phyloP scores from a whole-genome alignment of 2,797 vertebrate species.

The Microchirus variegatus region DNA sequence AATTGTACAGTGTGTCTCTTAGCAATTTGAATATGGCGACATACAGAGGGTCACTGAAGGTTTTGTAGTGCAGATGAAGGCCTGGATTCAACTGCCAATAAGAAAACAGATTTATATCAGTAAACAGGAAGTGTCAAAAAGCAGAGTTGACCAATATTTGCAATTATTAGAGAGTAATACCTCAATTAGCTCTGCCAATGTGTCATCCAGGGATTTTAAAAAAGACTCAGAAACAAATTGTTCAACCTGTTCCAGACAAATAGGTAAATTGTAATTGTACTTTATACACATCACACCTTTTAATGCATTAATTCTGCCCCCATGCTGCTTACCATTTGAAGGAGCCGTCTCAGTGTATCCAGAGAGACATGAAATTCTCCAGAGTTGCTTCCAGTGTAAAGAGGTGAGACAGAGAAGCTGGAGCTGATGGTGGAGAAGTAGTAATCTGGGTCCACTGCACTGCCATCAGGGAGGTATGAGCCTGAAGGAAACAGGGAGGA shows the following conservation, averaged over 20 bases:
- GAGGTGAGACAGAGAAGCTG: constrained; percentile 95
- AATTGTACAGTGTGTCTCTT: constrained; percentile 92
- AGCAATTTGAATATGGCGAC: constrained; percentile 98
- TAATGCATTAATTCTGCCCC: background rate
- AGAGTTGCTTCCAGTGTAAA: constrained; percentile 89
- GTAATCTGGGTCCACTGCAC: constrained; percentile 90
- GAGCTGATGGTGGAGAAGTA: constrained; percentile 97
- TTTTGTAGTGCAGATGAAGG: constrained; percentile 88
- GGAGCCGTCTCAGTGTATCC: constrained; percentile 89
- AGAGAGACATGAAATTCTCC: constrained; percentile 90
- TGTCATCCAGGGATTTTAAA: constrained; percentile 88
- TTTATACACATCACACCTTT: background rate
- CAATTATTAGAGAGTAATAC: constrained; percentile 65
- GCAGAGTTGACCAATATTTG: background rate
- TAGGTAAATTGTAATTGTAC: background rate
- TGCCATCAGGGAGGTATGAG: constrained; percentile 92
- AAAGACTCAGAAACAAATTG: constrained; percentile 90
- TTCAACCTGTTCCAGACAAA: constrained; percentile 82
- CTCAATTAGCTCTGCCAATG: constrained; percentile 83
- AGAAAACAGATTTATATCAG: constrained; percentile 1
- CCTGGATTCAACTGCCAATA: constrained; percentile 79
- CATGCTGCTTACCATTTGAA: constrained; percentile 86
- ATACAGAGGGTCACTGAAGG: constrained; percentile 94
- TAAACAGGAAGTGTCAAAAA: background rate
- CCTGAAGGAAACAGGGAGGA: constrained; percentile 62